phyloP scores from a whole-genome alignment of 1,140 invertebrate genomes.

The Sarcophaga peregrina region DNA sequence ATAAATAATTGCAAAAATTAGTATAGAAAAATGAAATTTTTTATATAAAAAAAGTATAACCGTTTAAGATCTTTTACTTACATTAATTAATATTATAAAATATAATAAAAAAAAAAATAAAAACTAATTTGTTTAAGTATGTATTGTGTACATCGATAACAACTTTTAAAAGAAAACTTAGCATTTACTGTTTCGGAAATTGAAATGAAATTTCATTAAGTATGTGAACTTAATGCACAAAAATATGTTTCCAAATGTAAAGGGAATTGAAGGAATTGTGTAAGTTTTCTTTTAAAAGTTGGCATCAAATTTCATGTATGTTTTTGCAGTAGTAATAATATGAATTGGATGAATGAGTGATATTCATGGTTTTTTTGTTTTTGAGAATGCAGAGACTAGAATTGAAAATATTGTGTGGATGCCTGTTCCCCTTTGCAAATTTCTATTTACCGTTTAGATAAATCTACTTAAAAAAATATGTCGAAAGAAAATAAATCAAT shows the following conservation, averaged over 20 bases:
- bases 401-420: slow-evolving; percentile 38
- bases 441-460: slow-evolving; percentile 37
- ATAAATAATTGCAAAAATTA: slow-evolving; percentile 29
- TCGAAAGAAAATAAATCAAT: slow-evolving; percentile 32
- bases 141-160: not conserved
- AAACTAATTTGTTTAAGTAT: slow-evolving; percentile 2
- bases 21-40: slow-evolving; percentile 2
- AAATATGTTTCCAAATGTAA: not conserved
- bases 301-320: not conserved
- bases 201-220: too few species aligned
- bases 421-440: slow-evolving; percentile 11
- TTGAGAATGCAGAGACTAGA: slow-evolving; percentile 15
- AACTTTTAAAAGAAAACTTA: too few species aligned
- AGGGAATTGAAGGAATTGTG: not conserved
- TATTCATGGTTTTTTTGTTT: slow-evolving; percentile 19
- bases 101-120: slow-evolving; percentile 28
- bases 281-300: not conserved
- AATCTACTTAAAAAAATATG: slow-evolving; percentile 17
- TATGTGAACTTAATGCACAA: too few species aligned
- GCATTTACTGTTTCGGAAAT: too few species aligned
- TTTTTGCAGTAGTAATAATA: not conserved
- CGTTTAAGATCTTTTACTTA: slow-evolving; percentile 62
- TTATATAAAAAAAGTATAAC: slow-evolving; percentile 48
- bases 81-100: not conserved
- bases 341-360: not conserved